Evolutionary conservation across 2,113 vertebrate genomes (phyloP).

Genomic region (Sarotherodon lohbergeri): DNA sequence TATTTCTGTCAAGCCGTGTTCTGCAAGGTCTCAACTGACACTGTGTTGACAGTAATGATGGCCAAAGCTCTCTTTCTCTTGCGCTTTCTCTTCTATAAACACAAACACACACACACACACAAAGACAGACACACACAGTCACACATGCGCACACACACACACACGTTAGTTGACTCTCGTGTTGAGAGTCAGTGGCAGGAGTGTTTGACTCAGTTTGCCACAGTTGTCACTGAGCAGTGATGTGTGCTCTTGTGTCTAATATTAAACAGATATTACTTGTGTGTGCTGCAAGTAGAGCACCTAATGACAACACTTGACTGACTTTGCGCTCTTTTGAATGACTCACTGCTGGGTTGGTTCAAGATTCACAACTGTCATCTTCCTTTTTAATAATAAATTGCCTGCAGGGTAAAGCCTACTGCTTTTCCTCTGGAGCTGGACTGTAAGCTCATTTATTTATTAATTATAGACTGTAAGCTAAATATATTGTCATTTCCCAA

Average conservation of each 20-base stretch:
- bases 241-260: neutral
- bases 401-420: neutral
- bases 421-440: neutral
- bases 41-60: conserved; percentile 25
- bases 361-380: neutral
- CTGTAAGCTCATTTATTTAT: neutral
- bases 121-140: neutral
- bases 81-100: neutral
- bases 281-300: neutral
- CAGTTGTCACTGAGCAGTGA: neutral
- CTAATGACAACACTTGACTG: neutral
- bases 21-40: conserved; percentile 34
- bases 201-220: neutral
- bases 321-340: neutral
- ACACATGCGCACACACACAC: neutral
- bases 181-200: neutral
- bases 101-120: neutral
- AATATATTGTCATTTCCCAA: neutral
- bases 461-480: neutral
- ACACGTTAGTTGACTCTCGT: neutral
- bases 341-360: neutral
- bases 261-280: conserved; percentile 2
- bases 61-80: neutral
- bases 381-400: neutral
- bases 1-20: neutral